Conservation (phyloP, 1,140 invertebrate species). For the Caenorhabditis inopinata region DNA sequence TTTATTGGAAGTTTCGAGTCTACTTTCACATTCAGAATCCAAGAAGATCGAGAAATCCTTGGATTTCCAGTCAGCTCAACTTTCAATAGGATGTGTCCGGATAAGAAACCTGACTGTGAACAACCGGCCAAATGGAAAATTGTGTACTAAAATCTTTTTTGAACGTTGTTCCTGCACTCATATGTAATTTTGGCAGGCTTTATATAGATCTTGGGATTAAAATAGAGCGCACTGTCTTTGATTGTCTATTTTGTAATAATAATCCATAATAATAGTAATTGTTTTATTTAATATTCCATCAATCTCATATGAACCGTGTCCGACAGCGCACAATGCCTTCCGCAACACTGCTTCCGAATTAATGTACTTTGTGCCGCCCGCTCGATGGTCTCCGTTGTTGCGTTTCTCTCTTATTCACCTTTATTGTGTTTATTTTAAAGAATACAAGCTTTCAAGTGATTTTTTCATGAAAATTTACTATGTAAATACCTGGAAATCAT, state of each 20-base stretch:
- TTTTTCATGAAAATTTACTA: no score
- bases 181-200: no score
- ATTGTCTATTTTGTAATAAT: no score
- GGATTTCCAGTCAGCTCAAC: slow-evolving; percentile 79
- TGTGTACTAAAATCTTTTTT: slow-evolving; percentile 22
- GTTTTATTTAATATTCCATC: neutral
- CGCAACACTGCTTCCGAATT: slow-evolving; percentile 33
- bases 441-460: neutral
- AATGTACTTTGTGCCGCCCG: slow-evolving; percentile 16
- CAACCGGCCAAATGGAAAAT: slow-evolving; percentile 70
- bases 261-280: no score
- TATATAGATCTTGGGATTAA: no score
- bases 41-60: slow-evolving; percentile 92
- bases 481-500: no score
- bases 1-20: slow-evolving; percentile 90
- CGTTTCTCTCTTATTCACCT: neutral
- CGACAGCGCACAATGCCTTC: neutral
- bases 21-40: slow-evolving; percentile 91
- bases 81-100: slow-evolving; percentile 82
- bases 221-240: no score
- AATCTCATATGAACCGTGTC: neutral
- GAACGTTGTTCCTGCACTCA: no score
- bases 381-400: neutral
- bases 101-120: slow-evolving; percentile 69
- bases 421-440: neutral